Evolutionary conservation across 2,888 invertebrate species (phyloP), one percentile per base, ranked within the genome.

Genomic region (Coelopa pilipes): DNA sequence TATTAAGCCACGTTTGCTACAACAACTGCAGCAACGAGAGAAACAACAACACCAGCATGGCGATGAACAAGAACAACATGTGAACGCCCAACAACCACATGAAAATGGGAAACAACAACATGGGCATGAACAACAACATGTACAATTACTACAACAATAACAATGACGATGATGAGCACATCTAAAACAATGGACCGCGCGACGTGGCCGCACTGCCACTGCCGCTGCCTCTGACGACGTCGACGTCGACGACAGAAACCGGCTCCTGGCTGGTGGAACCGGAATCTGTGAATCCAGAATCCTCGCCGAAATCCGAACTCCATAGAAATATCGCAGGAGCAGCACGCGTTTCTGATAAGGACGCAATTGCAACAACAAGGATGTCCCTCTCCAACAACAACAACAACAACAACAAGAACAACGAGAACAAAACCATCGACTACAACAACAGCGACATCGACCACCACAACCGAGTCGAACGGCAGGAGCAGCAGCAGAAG

Each of bases 1-100:
- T 45, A 71, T 62, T 53, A 62, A 71, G 70, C 63, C 70, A 63
- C 50, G 63, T 71, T 50, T 45, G 63, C 70, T 60, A 50, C 49
- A 60, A 60, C 34, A 34, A 34, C 7, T 34, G 7, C 34, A 34
- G 7, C 34, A 34, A 34, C 34, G 7, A 34, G 34, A 34, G 7
- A 2, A 34, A 34, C 34, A 7, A 34, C 4, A 34, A 34, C 34
- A 34, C n/a, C n/a, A n/a, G n/a, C n/a, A 34, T 34, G 2, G 7
- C 34, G 7, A 34, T 7, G n/a, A 34, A 34, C 7, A 34, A 34
- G 34, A 34, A 34, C 34, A 34, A 34, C 34, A 34, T 34, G n/a
- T n/a, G n/a, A n/a, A n/a, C n/a, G n/a, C n/a, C n/a, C n/a, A n/a
- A n/a, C n/a, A n/a, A n/a, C n/a, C n/a, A n/a, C n/a, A n/a, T n/a